Conservation (phyloP, 2,797 vertebrate species). For the Arvicola amphibius region DNA sequence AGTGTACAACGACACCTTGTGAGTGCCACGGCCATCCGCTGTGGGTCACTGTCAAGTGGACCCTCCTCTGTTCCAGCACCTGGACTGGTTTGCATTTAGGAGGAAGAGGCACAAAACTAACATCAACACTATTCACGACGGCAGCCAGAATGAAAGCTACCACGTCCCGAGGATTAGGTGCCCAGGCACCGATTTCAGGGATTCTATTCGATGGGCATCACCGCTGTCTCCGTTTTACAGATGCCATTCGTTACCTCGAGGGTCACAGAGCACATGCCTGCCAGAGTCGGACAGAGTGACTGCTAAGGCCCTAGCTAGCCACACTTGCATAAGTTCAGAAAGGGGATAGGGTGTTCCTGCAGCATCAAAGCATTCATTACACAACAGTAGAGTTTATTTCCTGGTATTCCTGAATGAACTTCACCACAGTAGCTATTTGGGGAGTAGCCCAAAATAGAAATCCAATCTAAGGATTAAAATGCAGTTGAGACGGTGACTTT, state of each 20-base stretch:
- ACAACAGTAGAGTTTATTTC: conserved; percentile 62
- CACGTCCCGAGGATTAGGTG: rapidly evolving
- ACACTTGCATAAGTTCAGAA: not conserved
- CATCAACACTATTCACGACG: rapidly evolving
- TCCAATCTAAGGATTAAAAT: not conserved
- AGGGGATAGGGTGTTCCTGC: not conserved
- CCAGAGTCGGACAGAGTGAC: not conserved
- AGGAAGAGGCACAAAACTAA: not conserved
- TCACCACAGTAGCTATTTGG: conserved; percentile 56
- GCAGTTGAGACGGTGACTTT: not conserved
- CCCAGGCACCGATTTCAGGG: not conserved
- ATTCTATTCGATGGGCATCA: not conserved
- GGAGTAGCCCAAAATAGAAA: conserved; percentile 52
- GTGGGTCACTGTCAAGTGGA: not conserved
- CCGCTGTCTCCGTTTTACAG: not conserved
- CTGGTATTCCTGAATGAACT: conserved; percentile 56
- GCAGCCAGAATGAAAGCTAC: not conserved
- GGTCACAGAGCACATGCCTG: not conserved
- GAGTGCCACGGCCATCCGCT: rapidly evolving
- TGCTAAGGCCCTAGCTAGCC: not conserved
- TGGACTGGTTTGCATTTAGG: rapidly evolving
- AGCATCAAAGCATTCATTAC: not conserved
- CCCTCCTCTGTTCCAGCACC: not conserved
- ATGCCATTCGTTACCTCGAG: not conserved
- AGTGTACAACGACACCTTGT: not conserved